Conservation (phyloP, 35 echinoderm and acorn worm species). For the Antedon bifida region DNA sequence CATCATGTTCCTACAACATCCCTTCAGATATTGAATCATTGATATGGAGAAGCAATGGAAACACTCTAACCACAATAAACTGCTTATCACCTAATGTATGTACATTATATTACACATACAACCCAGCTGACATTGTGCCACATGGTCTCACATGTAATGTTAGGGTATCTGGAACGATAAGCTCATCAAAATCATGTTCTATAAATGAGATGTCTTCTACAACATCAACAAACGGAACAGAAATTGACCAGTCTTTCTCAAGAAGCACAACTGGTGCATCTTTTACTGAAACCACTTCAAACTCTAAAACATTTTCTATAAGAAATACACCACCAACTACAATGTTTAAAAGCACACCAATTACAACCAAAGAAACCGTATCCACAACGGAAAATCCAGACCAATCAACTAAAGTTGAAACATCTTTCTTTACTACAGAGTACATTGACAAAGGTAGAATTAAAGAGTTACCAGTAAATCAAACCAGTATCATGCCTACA, state of each 20-base stretch:
- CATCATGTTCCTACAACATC: background rate
- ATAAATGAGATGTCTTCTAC: background rate
- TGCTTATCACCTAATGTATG: background rate
- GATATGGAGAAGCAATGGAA: background rate
- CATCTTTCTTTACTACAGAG: background rate
- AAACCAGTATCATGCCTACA: no score
- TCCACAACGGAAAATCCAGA: background rate
- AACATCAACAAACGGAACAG: background rate
- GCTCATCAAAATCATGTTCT: background rate
- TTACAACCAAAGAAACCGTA: background rate
- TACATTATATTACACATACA: background rate
- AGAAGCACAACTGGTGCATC: background rate
- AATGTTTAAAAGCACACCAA: background rate
- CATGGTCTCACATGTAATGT: background rate
- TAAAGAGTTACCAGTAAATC: no score
- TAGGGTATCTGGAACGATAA: background rate
- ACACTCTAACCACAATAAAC: background rate
- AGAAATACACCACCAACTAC: background rate
- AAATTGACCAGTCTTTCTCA: background rate
- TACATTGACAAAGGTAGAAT: no score
- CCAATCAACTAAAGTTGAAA: no score
- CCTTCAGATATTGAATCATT: background rate
- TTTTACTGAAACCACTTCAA: background rate
- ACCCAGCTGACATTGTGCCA: background rate
- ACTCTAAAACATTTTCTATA: background rate